Evolutionary conservation across 2,797 vertebrate species (phyloP).

Genomic region (Bufotes viridis): DNA sequence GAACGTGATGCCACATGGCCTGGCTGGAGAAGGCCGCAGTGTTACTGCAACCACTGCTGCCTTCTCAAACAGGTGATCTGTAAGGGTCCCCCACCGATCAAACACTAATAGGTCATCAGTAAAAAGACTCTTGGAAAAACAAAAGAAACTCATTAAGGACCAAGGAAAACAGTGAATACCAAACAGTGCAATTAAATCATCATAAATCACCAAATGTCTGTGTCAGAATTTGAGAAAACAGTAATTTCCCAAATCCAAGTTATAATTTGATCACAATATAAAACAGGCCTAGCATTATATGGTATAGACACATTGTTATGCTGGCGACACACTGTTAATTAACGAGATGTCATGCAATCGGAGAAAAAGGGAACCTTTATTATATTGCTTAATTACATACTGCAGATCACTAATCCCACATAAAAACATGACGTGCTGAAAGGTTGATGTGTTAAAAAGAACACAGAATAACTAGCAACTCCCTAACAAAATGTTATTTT

Average conservation of each 20-base stretch:
- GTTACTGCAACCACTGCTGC: no score
- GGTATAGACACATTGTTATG: conserved; percentile 20
- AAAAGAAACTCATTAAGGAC: background rate
- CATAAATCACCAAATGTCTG: conserved; percentile 6
- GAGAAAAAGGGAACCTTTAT: background rate
- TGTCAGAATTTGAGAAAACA: background rate
- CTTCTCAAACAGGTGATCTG: no score
- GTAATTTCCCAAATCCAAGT: conserved; percentile 11
- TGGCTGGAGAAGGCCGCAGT: no score
- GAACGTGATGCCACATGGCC: no score
- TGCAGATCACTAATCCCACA: background rate
- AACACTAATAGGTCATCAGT: no score
- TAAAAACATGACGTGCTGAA: background rate
- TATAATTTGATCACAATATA: conserved; percentile 19
- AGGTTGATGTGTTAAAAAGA: background rate
- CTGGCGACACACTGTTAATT: background rate
- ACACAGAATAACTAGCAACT: background rate
- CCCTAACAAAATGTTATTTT: background rate
- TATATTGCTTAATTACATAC: conserved; percentile 14
- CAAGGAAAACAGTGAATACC: background rate
- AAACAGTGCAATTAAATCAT: background rate
- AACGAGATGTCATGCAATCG: background rate
- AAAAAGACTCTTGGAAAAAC: background rate
- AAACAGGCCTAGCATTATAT: conserved; percentile 6
- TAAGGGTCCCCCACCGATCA: no score